phyloP scores from a whole-genome alignment of 2,113 vertebrate species.

The Illadopsis cleaveri region DNA sequence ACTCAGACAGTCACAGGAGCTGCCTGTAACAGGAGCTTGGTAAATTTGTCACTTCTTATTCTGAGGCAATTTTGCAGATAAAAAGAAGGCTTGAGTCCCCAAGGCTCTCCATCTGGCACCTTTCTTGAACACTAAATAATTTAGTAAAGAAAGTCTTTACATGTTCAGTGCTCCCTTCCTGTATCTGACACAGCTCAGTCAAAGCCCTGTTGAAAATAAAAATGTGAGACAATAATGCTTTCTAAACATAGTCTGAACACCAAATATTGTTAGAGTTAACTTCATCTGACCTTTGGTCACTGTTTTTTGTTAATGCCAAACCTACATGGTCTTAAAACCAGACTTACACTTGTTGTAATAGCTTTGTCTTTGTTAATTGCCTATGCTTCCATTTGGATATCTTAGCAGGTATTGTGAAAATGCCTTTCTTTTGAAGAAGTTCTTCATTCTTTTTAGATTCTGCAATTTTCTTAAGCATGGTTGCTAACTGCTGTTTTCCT shows the following conservation, averaged over 20 bases:
- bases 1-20: background rate
- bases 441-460: background rate
- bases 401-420: background rate
- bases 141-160: constrained; percentile 7
- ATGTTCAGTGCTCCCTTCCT: background rate
- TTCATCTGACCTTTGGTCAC: background rate
- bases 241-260: background rate
- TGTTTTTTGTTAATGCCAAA: background rate
- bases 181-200: background rate
- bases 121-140: constrained; percentile 28
- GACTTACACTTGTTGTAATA: background rate
- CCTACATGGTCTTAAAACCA: background rate
- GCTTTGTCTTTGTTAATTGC: background rate
- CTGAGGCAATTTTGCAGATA: background rate
- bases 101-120: constrained; percentile 11
- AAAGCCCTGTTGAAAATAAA: background rate
- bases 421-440: background rate
- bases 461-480: background rate
- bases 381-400: background rate
- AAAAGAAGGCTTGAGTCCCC: background rate
- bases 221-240: background rate
- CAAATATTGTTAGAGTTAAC: background rate
- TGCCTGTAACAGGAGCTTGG: background rate
- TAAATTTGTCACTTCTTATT: background rate
- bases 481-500: background rate